phyloP scores from a whole-genome alignment of 2,113 vertebrate genomes.

The Plestiodon gilberti region DNA sequence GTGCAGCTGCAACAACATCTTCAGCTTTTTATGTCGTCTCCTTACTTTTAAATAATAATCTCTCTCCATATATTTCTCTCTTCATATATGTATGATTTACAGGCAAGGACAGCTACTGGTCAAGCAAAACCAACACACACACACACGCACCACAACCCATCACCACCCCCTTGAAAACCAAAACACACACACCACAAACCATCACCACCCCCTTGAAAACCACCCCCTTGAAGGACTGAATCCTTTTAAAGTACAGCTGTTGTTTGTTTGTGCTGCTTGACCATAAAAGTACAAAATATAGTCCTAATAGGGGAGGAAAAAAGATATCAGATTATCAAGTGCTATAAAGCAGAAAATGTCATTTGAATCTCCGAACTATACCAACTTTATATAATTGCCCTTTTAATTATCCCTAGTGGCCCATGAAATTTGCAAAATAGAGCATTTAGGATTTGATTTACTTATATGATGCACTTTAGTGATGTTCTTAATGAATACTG shows the following conservation, averaged over 20 bases:
- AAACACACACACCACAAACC: too few species aligned
- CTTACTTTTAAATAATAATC: neutral
- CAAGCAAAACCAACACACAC: slow-evolving; percentile 10
- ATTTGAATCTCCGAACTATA: slow-evolving; percentile 85
- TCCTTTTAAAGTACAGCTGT: slow-evolving; percentile 59
- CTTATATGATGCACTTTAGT: slow-evolving; percentile 84
- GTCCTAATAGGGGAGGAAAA: slow-evolving; percentile 64
- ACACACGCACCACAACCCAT: too few species aligned
- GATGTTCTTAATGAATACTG: slow-evolving; percentile 82
- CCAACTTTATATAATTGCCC: slow-evolving; percentile 87
- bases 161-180: slow-evolving; percentile 14
- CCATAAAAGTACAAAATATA: slow-evolving; percentile 69
- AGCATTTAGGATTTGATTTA: slow-evolving; percentile 83
- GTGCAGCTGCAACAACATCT: slow-evolving; percentile 37
- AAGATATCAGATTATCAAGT: slow-evolving; percentile 73
- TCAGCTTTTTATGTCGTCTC: slow-evolving; percentile 38
- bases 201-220: neutral
- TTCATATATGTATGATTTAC: slow-evolving; percentile 40
- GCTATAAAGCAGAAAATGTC: slow-evolving; percentile 87
- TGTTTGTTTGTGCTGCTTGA: slow-evolving; percentile 74
- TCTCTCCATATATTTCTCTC: slow-evolving; percentile 54
- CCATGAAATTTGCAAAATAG: slow-evolving; percentile 88
- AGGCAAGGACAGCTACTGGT: slow-evolving; percentile 38
- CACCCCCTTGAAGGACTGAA: slow-evolving; percentile 27
- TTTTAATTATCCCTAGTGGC: slow-evolving; percentile 88